Base-by-base conservation (phyloP, 2,888 invertebrate genomes). In the Eupithecia inturbata region DNA sequence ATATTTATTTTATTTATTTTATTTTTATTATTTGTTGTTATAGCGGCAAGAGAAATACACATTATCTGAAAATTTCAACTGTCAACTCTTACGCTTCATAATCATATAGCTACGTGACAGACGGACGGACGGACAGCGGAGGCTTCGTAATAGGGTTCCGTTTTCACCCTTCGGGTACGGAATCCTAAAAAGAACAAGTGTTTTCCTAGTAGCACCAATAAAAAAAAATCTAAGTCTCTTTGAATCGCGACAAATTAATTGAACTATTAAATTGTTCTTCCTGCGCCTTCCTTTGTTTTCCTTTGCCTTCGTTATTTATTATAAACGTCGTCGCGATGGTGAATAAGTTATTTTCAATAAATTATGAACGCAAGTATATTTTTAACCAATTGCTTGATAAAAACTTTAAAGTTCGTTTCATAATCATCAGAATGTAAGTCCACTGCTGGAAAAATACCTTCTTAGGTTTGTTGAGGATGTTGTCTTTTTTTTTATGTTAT, bases 181-280 rank as follows among this genome's bases (percentile, higher is more conserved):
- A n/a, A n/a, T n/a, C n/a, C n/a, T n/a, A n/a, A 26, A 53, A 57
- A 57, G 49, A 45, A 22, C 22, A 22, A 53, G 53, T 53, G 22
- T 53, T 12, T 57, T 57, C 57, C 26, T 31, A 19, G 9, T 31
- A 62, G 31, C 62, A 31, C 22, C 41, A 66, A 33, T 60, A 62
- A 72, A 72, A 39, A 71, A 31, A n/a, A n/a, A n/a, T n/a, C 64
- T 53, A 66, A 71, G 66, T 66, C 68, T n/a, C 39, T 57, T 45
- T 70, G 33, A 71, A 60, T 62, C 22, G 66, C 74, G 73, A 76
- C 73, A 79, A 77, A 80, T 79, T 84, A 82, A 84, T 82, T 82
- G 81, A 82, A 82, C 78, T 81, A 83, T 78, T 81, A 77, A 81
- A 84, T 81, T 81, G 81, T 82, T 81, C 60, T 76, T 82, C 78